Percentiles rank a stretch among this genome's conserved stretches.
phyloP scores from a whole-genome alignment of 2,113 vertebrate genomes.

The Dasyurus viverrinus region DNA sequence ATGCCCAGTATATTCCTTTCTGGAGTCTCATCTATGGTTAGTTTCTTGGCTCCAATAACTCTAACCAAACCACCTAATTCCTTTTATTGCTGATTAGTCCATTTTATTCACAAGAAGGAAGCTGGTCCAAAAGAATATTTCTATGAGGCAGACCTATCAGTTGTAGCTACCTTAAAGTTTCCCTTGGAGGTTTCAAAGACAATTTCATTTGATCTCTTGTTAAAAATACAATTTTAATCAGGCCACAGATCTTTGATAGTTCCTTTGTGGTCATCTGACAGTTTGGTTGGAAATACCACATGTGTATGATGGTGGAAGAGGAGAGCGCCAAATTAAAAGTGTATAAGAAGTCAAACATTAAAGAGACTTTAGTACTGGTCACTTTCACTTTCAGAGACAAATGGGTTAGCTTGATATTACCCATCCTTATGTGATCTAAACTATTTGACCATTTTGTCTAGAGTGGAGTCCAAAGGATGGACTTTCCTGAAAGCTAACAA shows the following conservation, averaged over 20 bases:
- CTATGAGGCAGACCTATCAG: not conserved
- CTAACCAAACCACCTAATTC: conserved; percentile 61
- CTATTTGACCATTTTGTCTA: not conserved
- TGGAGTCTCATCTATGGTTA: conserved; percentile 54
- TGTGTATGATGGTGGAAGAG: not conserved
- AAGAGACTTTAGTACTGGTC: conserved; percentile 22
- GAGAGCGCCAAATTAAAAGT: not conserved
- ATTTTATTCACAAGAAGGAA: conserved; percentile 33
- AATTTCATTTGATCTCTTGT: conserved; percentile 61
- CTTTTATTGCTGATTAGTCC: conserved; percentile 58
- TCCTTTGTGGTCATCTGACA: conserved; percentile 43
- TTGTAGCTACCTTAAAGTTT: conserved; percentile 29
- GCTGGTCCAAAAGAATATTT: conserved; percentile 2
- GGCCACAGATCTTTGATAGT: conserved; percentile 38
- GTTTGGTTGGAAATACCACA: conserved; percentile 44
- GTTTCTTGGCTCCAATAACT: conserved; percentile 43
- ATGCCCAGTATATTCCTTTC: conserved; percentile 70
- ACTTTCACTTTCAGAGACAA: conserved; percentile 42
- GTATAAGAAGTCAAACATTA: conserved; percentile 14
- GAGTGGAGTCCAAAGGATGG: not conserved
- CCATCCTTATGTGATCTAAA: not conserved
- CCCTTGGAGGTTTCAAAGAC: conserved; percentile 63
- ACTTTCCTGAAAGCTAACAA: not conserved
- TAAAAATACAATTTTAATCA: conserved; percentile 57
- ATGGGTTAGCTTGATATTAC: conserved; percentile 25